Evolutionary conservation across 2,888 invertebrate species (phyloP).

Genomic region (Eupithecia pulchellata): DNA sequence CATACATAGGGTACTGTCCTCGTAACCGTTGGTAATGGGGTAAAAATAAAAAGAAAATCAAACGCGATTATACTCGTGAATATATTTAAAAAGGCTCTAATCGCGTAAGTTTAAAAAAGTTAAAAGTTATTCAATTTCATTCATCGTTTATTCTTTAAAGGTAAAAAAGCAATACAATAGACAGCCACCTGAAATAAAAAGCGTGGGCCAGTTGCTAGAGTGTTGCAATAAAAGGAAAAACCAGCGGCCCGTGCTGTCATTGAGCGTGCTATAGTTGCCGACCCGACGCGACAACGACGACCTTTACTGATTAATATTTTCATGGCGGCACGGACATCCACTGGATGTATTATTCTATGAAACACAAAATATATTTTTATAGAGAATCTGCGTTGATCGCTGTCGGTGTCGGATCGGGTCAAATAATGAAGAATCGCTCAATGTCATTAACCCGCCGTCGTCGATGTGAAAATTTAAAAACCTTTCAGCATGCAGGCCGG

Average conservation of each 20-base stretch:
- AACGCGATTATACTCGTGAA: neutral
- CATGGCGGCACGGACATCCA: neutral
- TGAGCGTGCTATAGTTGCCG: neutral
- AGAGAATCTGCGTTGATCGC: neutral
- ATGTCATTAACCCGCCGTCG: conserved; percentile 13
- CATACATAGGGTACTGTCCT: too few relatives aligned
- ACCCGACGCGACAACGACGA: neutral
- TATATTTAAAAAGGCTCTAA: neutral
- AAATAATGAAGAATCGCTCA: conserved; percentile 2
- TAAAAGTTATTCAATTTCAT: neutral
- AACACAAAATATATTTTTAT: neutral
- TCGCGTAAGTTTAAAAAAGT: neutral
- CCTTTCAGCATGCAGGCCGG: conserved; percentile 5
- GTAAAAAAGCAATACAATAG: neutral
- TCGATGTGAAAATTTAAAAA: conserved; percentile 10
- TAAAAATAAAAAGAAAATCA: neutral
- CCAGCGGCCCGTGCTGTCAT: neutral
- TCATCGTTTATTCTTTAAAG: neutral
- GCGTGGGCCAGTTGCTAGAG: neutral
- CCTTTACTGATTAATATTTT: neutral
- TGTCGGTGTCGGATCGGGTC: neutral
- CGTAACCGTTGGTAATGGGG: too few relatives aligned
- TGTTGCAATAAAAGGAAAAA: neutral
- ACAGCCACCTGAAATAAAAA: neutral
- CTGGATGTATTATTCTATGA: neutral